Evolutionary conservation across 2,113 vertebrate species (phyloP), one percentile per base, ranked within the genome.

Genomic region (Prolemur simus): DNA sequence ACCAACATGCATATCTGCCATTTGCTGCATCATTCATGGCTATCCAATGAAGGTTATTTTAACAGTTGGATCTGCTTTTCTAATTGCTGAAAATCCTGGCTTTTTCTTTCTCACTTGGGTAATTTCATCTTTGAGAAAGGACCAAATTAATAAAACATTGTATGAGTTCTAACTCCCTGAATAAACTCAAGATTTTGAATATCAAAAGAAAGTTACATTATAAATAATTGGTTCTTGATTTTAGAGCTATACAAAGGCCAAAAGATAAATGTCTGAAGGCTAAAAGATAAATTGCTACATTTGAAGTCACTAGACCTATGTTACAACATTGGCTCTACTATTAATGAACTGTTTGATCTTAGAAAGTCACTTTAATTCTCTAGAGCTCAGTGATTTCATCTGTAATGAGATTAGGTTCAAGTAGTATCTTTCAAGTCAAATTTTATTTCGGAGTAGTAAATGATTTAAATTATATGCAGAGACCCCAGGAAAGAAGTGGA

Each of bases 101-200:
- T 52, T 60, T 29, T 81, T 39, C 27, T 69, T 69, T 74, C 52
- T 71, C 49, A 80, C n/a, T 42, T 96, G 20, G 11, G 0, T 81
- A 37, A 80, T 71, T 94, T 78, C 47, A 81, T 56, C 52, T 94
- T 78, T 71, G 21, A 58, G 37, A 17, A 71, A 64, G 18, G 39
- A 39, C 4, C 20, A 66, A 77, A 54, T 88, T 84, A 68, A 68
- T 11, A 60, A 63, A 89, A 83, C 63, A 95, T 60, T 49, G 9
- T 47, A 49, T 54, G 17, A 63, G 4, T 42, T 85, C 25, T 91
- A 94, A 80, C 23, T 88, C 81, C 39, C 9, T 77, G 34, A 93
- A 91, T 83, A 90, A 71, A 96, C 4, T 37, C 20, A 93, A 77
- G 66, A n/a, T 78, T 68, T 94, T 91, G n/a, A 93, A 74, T 27